Evolutionary conservation across 2,113 vertebrate genomes (phyloP), one percentile per base, ranked within the genome.

Genomic region (Rhinogobius similis): DNA sequence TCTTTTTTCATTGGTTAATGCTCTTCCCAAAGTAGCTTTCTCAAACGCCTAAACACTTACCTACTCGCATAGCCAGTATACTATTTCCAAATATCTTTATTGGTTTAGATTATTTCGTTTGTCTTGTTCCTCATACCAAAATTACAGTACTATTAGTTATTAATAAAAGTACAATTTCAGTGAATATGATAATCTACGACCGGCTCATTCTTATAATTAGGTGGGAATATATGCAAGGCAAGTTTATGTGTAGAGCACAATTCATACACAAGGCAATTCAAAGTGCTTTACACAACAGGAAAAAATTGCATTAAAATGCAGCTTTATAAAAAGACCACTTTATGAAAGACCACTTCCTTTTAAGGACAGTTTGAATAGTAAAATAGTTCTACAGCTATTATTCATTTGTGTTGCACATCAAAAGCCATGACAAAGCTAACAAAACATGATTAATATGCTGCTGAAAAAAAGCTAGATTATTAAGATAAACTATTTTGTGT

Each of bases 391-490:
- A n/a, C n/a, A n/a, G n/a, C n/a, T n/a, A n/a, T n/a, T n/a, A n/a
- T n/a, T 53, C 4, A 3, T 78, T 76, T 67, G 20, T 77, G 73
- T 58, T 77, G 46, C 55, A 50, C 65, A 20, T 50, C 41, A 52
- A 78, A 74, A 64, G 52, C 8, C 32, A 21, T 36, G 5, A 36
- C 32, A n/a, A n/a, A n/a, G n/a, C n/a, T n/a, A n/a, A n/a, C 4
- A 5, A 14, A 23, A 20, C 43, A 67, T 85, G 78, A 90, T 86
- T 46, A 62, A 86, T 87, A 70, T 41, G 6, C 18, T 9, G 9
- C 46, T n/a, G 20, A 8, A 23, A 59, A 55, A 55, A 26, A 52
- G 21, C 10, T 53, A 24, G 23, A 55, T 55, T 26, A 24, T 55
- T 5, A 55, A 65, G 78, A 26, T 56, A 77, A 88, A 63, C 36